Evolutionary conservation across 30 jellyfish, hydroid and myxozoan genomes (phyloP), one percentile per base, ranked within the genome.

Genomic region (Aurelia aurita): DNA sequence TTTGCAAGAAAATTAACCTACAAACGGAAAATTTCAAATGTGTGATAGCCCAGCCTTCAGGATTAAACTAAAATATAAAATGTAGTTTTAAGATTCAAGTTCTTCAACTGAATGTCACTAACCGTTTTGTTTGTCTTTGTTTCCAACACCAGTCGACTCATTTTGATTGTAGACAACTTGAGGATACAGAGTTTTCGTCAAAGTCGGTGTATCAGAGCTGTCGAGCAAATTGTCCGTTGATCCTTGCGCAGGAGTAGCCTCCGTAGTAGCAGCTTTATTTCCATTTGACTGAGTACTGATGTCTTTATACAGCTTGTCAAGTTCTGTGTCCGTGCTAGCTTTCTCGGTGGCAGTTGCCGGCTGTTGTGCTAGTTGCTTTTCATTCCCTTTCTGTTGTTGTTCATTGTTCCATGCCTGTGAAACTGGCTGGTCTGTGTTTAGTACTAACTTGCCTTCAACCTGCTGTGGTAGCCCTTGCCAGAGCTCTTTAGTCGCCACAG

Each of bases 331-430:
- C 18, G 87, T 69, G 28, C 31, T 32, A 18, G 32, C 26, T 3
- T 26, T 55, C 14, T 45, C 18, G 6, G 21, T 34, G 29, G 71
- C 54, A 27, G 63, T 23, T 28, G 62, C 43, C 5, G 79, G 62
- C 29, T 58, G 70, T 49, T 76, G 88, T 83, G 93, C 93, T 83
- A 83, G 93, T 83, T 83, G 93, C 93, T 83, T 83, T 83, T 83
- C 87, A 18, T 83, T 31, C 93, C 93, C 93, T 75, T 55, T 43
- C 3, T 39, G 69, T 35, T 43, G 72, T 13, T n/a, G 27, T 62
- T 23, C 87, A 45, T 58, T 39, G 51, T 47, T 59, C 49, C 26
- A 9, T 7, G 62, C 10, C 18, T 21, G 88, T 67, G 22, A 58
- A 18, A 49, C 79, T 23, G 88, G 88, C 67, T 77, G 67, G 16